Base-by-base conservation (phyloP, 30 jellyfish, hydroid and myxozoan genomes). In the Turritopsis dohrnii region DNA sequence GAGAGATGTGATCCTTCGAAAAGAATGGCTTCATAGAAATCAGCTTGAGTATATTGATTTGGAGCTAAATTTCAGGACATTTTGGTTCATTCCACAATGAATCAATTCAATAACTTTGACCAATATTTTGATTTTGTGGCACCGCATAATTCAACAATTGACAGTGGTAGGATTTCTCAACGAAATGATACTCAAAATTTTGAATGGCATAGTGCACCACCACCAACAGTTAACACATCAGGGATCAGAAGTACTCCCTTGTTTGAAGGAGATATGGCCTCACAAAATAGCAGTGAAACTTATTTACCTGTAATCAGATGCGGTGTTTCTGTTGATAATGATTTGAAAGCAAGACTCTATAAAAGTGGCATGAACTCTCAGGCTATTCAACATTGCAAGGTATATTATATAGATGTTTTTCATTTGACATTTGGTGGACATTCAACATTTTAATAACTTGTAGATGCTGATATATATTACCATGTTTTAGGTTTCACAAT, bases 111-210 rank as follows among this genome's bases (percentile, higher is more conserved):
- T 41, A 41, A 41, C 13, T 41, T 41, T 41, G 60, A 41, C 13
- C 60, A 41, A 41, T 13, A 41, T 41, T 41, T 41, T 41, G 89
- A 74, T 18, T 80, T 54, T 66, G 72, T 75, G 27, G 95, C 83
- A 25, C 95, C 95, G 8, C 89, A 87, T 52, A 87, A 87, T 66
- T 87, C 95, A 66, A 71, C 74, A 65, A 86, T 81, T 21, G 95
- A 87, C 79, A 86, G 76, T 9, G 77, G 83, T 71, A 85, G 76
- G 29, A 25, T 30, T 29, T 69, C 82, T 3, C 87, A 17, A 66
- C 28, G 26, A 18, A n/a, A 53, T 23, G 53, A 13, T 28, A 31
- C 52, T 53, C 85, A 18, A 77, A 52, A 81, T 74, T 53, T 71
- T 16, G 76, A 8, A 21, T 82, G 60, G 20, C 19, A 52, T 71